Conservation (phyloP, 2,888 invertebrate species). For the Teleogryllus oceanicus region DNA sequence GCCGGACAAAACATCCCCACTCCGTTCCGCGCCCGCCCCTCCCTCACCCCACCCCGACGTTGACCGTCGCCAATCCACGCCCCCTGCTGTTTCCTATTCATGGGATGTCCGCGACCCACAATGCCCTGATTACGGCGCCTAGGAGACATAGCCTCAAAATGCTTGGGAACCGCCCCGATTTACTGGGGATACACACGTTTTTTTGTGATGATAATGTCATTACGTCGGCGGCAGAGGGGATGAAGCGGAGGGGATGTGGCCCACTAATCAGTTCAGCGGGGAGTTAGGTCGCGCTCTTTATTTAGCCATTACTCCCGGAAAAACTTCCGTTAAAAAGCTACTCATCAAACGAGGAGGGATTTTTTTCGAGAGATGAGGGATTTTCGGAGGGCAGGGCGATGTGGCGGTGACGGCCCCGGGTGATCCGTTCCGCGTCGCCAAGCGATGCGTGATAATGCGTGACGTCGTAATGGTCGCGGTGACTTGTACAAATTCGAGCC, state of each 20-base stretch:
- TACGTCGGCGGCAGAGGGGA: neutral
- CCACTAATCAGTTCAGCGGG: neutral
- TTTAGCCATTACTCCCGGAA: neutral
- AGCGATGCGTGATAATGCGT: neutral
- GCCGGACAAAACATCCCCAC: neutral
- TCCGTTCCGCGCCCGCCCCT: neutral
- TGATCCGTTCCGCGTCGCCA: neutral
- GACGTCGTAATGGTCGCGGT: neutral
- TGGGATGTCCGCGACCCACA: neutral
- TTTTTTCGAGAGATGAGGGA: conserved; percentile 18
- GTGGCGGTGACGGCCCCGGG: neutral
- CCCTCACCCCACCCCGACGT: neutral
- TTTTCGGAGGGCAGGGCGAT: neutral
- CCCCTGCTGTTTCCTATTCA: conserved; percentile 11
- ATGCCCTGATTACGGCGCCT: conserved; percentile 11
- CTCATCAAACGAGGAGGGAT: neutral
- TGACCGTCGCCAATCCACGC: neutral
- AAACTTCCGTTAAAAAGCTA: conserved; percentile 9
- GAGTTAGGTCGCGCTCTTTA: neutral
- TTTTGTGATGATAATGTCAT: conserved; percentile 18
- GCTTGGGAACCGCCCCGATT: neutral
- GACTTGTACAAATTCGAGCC: neutral
- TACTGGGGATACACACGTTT: neutral
- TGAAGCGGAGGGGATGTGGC: neutral
- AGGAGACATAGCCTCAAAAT: neutral